Base-by-base conservation (phyloP, 2,888 invertebrate genomes). In the Amiota communis region DNA sequence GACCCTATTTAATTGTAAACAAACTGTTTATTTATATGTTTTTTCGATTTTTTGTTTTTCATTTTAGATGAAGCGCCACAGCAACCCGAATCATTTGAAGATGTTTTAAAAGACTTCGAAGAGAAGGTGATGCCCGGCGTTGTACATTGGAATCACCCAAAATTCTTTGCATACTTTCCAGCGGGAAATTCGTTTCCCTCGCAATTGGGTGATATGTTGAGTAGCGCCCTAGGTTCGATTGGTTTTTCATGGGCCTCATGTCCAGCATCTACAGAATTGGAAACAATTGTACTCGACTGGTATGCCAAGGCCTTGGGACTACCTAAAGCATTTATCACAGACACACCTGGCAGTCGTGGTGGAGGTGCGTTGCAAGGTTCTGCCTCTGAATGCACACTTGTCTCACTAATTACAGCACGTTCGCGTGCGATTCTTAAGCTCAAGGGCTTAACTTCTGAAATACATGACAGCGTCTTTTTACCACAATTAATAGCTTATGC, bases 191-290 rank as follows among this genome's bases (percentile, higher is more conserved):
- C 96, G 0, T 98, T 93, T 88, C 97, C 97, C 9, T 96, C 97
- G 13, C 95, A 98, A 72, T 91, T 97, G 74, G 97, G 95, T 2
- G 97, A 97, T 87, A 96, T 98, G 95, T 89, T 98, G 53, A 93
- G 95, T 17, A 95, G 96, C 88, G 96, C 96, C 13, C 94, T 97
- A 71, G 97, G 96, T 17, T 95, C 95, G 83, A 95, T 97, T 79
- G 97, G 97, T 82, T 97, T 98, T 89, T 96, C 97, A 72, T 98
- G 97, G 97, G 97, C 95, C 10, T 95, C 96, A 3, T 94, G 95
- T 89, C 96, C 96, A 12, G 95, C 96, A 0, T 94, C 95, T 78
- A 95, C 96, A n/a, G 96, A 96, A 89, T 89, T 96, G 67, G 96
- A 96, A 89, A 94, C 94, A 0, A 93, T 96, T 76, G 94, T 96